Evolutionary conservation across 2,113 vertebrate species (phyloP).

Genomic region (Oceanites oceanicus): DNA sequence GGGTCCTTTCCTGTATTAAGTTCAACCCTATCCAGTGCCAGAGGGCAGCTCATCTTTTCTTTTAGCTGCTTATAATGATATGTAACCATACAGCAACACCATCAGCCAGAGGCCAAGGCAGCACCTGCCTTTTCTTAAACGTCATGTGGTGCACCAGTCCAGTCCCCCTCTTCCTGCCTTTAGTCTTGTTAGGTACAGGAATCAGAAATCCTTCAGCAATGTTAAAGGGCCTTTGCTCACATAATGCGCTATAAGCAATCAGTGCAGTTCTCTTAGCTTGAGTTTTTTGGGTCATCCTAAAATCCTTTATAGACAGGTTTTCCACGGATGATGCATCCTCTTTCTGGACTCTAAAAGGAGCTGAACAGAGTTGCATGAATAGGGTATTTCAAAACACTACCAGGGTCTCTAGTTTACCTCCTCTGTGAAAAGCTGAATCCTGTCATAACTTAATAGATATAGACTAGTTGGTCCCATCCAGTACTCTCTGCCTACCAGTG

Average conservation of each 20-base stretch:
- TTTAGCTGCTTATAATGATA: neutral
- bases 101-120: neutral
- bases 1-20: neutral
- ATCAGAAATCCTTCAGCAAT: neutral
- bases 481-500: neutral
- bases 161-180: neutral
- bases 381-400: neutral
- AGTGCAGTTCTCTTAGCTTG: neutral
- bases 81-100: neutral
- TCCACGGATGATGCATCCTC: neutral
- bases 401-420: neutral
- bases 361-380: neutral
- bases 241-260: neutral
- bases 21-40: neutral
- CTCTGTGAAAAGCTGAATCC: neutral
- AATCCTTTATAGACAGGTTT: neutral
- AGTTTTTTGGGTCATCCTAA: neutral
- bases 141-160: neutral
- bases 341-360: neutral
- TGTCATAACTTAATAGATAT: neutral
- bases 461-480: neutral
- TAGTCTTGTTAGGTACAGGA: neutral
- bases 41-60: neutral
- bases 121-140: neutral
- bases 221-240: neutral